Conservation (phyloP, 2,888 invertebrate species). For the Anticlea derivata region DNA sequence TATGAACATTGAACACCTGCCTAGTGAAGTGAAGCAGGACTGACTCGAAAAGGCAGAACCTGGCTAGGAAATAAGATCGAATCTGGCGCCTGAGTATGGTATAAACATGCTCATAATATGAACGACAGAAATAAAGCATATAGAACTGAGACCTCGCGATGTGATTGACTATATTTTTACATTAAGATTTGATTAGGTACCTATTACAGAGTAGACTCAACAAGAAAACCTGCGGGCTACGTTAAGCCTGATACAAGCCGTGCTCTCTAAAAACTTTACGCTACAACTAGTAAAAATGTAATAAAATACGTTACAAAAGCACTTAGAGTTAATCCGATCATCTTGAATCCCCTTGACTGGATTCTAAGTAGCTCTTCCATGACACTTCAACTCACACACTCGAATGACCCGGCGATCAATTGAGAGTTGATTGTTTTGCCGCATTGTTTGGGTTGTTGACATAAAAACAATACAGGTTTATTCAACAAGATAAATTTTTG, state of each 20-base stretch:
- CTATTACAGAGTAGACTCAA: too few relatives aligned
- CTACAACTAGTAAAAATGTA: slow-evolving; percentile 19
- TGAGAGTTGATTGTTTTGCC: slow-evolving; percentile 17
- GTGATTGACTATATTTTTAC: too few relatives aligned
- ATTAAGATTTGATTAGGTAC: too few relatives aligned
- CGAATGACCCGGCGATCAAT: slow-evolving; percentile 14
- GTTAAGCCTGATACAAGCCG: too few relatives aligned
- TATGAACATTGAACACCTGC: neutral
- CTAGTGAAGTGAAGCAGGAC: neutral
- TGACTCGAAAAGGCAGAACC: too few relatives aligned
- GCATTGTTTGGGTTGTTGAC: slow-evolving; percentile 20
- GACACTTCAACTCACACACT: slow-evolving; percentile 29
- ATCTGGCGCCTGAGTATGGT: too few relatives aligned
- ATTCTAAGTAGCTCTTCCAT: slow-evolving; percentile 43
- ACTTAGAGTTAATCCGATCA: slow-evolving; percentile 50
- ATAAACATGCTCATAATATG: too few relatives aligned
- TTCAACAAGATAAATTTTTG: neutral
- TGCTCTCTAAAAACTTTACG: too few relatives aligned
- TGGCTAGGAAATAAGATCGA: too few relatives aligned
- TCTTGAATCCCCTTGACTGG: slow-evolving; percentile 42
- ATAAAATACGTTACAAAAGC: slow-evolving; percentile 48
- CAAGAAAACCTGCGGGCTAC: too few relatives aligned
- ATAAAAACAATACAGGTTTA: slow-evolving; percentile 16
- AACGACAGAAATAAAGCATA: neutral
- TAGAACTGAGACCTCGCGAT: too few relatives aligned